Conservation (phyloP, 2,797 vertebrate genomes). For the Scolopax bukidnonensis region DNA sequence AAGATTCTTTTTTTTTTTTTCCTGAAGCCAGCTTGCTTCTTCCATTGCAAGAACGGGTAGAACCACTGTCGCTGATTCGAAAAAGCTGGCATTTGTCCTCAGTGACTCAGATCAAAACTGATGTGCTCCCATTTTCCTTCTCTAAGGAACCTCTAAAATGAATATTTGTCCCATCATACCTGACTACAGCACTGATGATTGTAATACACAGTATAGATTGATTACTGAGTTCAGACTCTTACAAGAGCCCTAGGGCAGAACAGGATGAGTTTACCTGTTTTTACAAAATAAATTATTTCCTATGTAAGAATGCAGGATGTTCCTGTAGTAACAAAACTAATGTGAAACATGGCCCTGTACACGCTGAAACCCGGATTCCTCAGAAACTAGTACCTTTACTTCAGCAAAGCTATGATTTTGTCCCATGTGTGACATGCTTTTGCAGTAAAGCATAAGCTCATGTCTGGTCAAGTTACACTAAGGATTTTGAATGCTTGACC, state of each 20-base stretch:
- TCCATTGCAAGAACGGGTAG: neutral
- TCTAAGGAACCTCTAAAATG: neutral
- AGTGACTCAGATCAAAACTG: neutral
- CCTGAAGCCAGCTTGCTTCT: neutral
- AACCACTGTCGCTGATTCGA: neutral
- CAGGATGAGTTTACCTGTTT: neutral
- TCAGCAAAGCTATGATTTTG: neutral
- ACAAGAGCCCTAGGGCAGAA: neutral
- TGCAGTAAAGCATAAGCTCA: neutral
- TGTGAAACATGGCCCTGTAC: neutral
- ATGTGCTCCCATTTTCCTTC: neutral
- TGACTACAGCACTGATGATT: neutral
- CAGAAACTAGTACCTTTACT: neutral
- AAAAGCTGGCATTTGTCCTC: neutral
- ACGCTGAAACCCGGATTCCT: neutral
- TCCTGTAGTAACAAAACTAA: neutral
- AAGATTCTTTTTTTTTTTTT: rapidly evolving
- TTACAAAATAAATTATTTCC: neutral
- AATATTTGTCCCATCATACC: neutral
- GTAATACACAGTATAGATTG: neutral
- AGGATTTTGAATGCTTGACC: neutral
- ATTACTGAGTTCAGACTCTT: neutral
- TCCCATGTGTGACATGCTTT: neutral
- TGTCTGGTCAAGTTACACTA: neutral
- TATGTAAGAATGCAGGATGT: neutral